These are phyloP conservation scores for Takifugu flavidus DNA, from an alignment of 2,113 vertebrate genomes.

Conservation along the genomic window DNA sequence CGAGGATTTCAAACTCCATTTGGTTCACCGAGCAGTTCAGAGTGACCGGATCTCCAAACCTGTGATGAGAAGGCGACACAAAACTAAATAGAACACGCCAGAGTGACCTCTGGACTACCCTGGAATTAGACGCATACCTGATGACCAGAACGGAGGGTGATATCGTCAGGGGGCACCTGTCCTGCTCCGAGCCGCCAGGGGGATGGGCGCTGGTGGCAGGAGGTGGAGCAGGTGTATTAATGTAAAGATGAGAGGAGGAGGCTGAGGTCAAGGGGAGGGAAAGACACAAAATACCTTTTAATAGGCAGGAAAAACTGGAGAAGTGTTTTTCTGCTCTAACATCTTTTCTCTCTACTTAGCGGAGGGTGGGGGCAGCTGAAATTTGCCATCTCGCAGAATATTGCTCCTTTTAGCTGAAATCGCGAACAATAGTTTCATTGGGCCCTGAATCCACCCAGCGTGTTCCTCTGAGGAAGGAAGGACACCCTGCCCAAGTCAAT, in stretches of 20 bases:
- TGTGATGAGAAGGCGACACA: conserved; percentile 11
- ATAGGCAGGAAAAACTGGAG: neutral
- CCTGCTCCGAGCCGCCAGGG: neutral
- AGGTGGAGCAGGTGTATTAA: conserved; percentile 11
- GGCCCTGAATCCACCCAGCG: conserved; percentile 59
- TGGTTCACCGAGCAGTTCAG: conserved; percentile 47
- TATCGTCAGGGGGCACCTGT: conserved; percentile 34
- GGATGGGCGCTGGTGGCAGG: neutral
- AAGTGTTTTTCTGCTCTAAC: neutral
- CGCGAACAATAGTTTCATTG: conserved; percentile 56
- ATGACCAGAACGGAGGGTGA: conserved; percentile 55
- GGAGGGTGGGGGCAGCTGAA: conserved; percentile 34
- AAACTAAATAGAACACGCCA: neutral
- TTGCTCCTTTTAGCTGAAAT: conserved; percentile 52
- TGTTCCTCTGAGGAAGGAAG: conserved; percentile 75
- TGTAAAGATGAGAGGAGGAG: conserved; percentile 26
- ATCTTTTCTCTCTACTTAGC: conserved; percentile 9
- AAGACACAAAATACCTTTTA: conserved; percentile 7
- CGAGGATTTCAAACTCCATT: neutral
- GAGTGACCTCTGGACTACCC: neutral
- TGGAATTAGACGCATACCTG: conserved; percentile 43
- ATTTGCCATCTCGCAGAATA: conserved; percentile 59
- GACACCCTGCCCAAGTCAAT: conserved; percentile 69
- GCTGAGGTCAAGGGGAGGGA: conserved; percentile 21
- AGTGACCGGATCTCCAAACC: conserved; percentile 58